Percentiles rank a stretch among this genome's conserved stretches.
Evolutionary conservation across 2,113 vertebrate species (phyloP).

Genomic region (Ursus arctos): DNA sequence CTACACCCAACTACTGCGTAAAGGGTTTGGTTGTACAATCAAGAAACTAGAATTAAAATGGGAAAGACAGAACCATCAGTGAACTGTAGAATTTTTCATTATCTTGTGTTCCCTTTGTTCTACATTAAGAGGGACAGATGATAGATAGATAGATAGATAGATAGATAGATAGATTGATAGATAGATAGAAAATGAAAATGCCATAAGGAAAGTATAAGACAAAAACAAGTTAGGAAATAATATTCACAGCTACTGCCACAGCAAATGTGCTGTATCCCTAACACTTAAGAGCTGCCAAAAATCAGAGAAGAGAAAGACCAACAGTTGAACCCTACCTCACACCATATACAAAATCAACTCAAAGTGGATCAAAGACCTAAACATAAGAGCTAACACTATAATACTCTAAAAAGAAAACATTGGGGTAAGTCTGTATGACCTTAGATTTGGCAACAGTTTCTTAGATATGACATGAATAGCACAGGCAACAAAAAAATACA

Average conservation of each 20-base stretch:
- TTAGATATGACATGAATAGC: not conserved
- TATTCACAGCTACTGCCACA: not conserved
- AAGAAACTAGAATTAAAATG: not conserved
- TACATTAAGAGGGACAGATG: not conserved
- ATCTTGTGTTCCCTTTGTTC: not conserved
- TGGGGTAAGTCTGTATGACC: not conserved
- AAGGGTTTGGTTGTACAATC: fast-evolving
- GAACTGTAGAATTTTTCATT: not conserved
- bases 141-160: not conserved
- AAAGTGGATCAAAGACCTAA: not conserved
- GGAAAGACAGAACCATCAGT: not conserved
- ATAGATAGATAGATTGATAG: not conserved
- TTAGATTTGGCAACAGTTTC: not conserved
- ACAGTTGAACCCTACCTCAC: not conserved
- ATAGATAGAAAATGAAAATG: not conserved
- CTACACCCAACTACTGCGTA: not conserved
- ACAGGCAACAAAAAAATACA: not conserved
- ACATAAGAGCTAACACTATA: not conserved
- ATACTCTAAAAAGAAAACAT: not conserved
- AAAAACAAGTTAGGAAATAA: not conserved
- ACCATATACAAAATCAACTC: not conserved
- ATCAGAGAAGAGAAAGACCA: not conserved
- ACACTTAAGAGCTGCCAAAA: not conserved
- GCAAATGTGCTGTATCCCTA: not conserved
- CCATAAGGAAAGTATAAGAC: not conserved